These are phyloP conservation scores for Garra rufa DNA, from an alignment of 2,113 vertebrate genomes.

Conservation along the genomic window DNA sequence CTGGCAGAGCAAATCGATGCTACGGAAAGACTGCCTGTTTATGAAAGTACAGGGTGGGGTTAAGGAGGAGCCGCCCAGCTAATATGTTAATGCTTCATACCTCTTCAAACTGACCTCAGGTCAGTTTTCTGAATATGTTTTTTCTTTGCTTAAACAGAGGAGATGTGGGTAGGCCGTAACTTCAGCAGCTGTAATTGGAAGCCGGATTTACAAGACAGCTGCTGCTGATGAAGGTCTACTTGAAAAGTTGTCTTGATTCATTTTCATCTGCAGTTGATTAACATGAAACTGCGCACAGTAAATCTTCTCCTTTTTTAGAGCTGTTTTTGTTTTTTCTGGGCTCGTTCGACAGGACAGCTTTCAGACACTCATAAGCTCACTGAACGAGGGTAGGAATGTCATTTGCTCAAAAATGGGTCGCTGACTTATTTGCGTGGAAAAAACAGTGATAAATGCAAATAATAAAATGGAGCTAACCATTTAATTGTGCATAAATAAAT, in stretches of 20 bases:
- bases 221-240: slow-evolving; percentile 28
- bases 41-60: slow-evolving; percentile 3
- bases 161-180: slow-evolving; percentile 26
- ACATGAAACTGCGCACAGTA: background rate
- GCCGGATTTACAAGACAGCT: slow-evolving; percentile 42
- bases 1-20: slow-evolving; percentile 37
- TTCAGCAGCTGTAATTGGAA: slow-evolving; percentile 33
- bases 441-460: background rate
- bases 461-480: background rate
- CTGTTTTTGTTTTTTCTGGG: background rate
- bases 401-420: background rate
- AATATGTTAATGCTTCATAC: slow-evolving; percentile 26
- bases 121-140: slow-evolving; percentile 20
- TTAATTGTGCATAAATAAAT: background rate
- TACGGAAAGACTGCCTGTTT: slow-evolving; percentile 8
- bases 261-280: slow-evolving; percentile 42
- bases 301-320: background rate
- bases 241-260: slow-evolving; percentile 30
- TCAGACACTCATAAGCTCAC: background rate
- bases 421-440: background rate
- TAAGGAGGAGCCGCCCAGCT: slow-evolving; percentile 16
- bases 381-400: background rate
- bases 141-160: background rate
- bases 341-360: background rate
- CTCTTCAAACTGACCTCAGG: slow-evolving; percentile 1